Evolutionary conservation across 2,797 vertebrate species (phyloP).

Genomic region (Tragopan temminckii): DNA sequence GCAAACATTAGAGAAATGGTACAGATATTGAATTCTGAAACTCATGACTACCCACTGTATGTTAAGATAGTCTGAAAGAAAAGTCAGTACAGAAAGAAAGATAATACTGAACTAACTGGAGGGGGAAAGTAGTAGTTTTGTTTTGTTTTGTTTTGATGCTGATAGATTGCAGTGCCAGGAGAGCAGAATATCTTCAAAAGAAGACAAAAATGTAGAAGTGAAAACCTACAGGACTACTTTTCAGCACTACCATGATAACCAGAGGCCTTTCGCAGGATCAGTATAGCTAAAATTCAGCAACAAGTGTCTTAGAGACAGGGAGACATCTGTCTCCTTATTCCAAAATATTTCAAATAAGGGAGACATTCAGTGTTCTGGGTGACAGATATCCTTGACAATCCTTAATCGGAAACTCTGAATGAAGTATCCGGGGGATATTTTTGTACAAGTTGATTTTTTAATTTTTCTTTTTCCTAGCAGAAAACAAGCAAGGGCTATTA

Average conservation of each 20-base stretch:
- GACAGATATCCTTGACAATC: neutral
- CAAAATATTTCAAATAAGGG: neutral
- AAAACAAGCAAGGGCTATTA: neutral
- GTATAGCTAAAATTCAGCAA: neutral
- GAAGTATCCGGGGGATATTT: neutral
- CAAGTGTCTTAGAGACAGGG: neutral
- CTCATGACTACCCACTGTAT: neutral
- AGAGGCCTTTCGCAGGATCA: neutral
- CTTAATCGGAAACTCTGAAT: neutral
- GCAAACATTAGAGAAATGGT: neutral
- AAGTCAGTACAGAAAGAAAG: neutral
- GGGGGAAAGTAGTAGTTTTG: no score
- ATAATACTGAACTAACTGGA: neutral
- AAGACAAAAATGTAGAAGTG: neutral
- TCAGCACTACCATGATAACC: no score
- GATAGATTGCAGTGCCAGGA: neutral
- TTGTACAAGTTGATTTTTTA: neutral
- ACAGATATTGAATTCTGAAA: neutral
- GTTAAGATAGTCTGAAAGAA: neutral
- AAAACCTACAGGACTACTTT: neutral
- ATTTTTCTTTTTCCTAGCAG: neutral
- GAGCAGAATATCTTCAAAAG: neutral
- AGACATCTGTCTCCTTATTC: neutral
- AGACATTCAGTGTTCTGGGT: neutral
- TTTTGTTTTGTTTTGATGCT: neutral